These are phyloP conservation scores for Catocala nupta DNA, from an alignment of 2,888 invertebrate genomes.

Conservation along the genomic window DNA sequence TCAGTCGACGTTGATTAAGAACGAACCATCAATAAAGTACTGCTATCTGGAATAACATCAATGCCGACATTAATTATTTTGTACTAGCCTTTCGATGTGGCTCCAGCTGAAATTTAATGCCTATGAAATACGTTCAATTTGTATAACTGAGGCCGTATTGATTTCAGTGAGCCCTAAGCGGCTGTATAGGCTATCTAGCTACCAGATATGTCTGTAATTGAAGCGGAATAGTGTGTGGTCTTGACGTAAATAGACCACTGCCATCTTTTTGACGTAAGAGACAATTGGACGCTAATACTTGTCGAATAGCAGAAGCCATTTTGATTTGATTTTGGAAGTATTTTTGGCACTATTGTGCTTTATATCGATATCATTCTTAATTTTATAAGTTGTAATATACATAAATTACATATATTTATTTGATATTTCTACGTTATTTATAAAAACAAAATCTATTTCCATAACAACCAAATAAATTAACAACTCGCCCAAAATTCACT, in stretches of 20 bases:
- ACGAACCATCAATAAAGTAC: conserved; percentile 74
- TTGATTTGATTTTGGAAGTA: no score
- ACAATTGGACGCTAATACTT: no score
- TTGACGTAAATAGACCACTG: conserved; percentile 1
- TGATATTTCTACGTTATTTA: no score
- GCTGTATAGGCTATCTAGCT: neutral
- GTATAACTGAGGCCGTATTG: conserved; percentile 24
- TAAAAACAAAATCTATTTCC: neutral
- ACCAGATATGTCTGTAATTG: conserved; percentile 2
- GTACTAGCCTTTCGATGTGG: conserved; percentile 27
- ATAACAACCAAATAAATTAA: neutral
- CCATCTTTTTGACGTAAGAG: neutral
- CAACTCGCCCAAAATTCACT: neutral
- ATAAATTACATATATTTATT: no score
- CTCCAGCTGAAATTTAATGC: conserved; percentile 30
- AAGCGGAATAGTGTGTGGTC: conserved; percentile 10
- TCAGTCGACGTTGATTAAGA: conserved; percentile 77
- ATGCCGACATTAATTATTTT: conserved; percentile 76
- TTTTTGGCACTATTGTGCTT: no score
- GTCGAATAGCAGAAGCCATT: no score
- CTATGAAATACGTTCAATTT: conserved; percentile 36
- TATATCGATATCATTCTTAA: no score
- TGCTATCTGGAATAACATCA: conserved; percentile 71
- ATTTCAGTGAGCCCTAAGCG: neutral
- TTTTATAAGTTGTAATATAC: no score